Conservation (phyloP, 2,888 invertebrate genomes). For the Chrysodeixis includens region DNA sequence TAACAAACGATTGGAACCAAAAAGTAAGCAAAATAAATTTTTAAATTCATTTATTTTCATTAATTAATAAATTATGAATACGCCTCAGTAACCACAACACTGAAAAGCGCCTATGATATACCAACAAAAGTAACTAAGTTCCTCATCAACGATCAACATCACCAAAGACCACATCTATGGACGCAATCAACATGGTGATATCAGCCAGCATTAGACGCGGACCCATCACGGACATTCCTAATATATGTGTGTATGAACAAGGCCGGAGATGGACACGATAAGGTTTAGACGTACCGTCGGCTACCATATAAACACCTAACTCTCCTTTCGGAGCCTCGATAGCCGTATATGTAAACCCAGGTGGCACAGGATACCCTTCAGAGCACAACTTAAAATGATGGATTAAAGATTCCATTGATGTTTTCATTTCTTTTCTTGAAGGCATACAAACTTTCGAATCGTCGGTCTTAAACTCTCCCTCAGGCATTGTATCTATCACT, state of each 20-base stretch:
- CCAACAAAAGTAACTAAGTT: not conserved
- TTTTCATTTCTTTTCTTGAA: conserved; percentile 94
- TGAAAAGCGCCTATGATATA: not conserved
- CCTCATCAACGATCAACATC: conserved; percentile 88
- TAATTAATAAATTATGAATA: not conserved
- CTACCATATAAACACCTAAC: conserved; percentile 95
- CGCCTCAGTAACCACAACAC: not conserved
- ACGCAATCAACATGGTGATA: conserved; percentile 93
- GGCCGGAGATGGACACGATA: conserved; percentile 91
- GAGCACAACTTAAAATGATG: conserved; percentile 96
- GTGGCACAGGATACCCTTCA: conserved; percentile 95
- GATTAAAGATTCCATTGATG: conserved; percentile 95
- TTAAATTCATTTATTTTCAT: not conserved
- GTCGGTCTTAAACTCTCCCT: conserved; percentile 93
- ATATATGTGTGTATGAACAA: conserved; percentile 89
- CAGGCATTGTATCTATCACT: conserved; percentile 95
- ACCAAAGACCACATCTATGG: conserved; percentile 90
- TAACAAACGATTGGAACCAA: too few species aligned
- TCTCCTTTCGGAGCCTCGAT: conserved; percentile 96
- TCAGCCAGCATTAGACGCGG: conserved; percentile 93
- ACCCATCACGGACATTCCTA: conserved; percentile 90
- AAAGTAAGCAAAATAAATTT: too few species aligned
- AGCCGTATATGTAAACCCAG: conserved; percentile 94
- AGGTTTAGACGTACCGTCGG: conserved; percentile 94
- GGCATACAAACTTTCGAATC: conserved; percentile 95